Evolutionary conservation across 2,797 vertebrate species (phyloP).

Genomic region (Cetoscarus ocellatus): DNA sequence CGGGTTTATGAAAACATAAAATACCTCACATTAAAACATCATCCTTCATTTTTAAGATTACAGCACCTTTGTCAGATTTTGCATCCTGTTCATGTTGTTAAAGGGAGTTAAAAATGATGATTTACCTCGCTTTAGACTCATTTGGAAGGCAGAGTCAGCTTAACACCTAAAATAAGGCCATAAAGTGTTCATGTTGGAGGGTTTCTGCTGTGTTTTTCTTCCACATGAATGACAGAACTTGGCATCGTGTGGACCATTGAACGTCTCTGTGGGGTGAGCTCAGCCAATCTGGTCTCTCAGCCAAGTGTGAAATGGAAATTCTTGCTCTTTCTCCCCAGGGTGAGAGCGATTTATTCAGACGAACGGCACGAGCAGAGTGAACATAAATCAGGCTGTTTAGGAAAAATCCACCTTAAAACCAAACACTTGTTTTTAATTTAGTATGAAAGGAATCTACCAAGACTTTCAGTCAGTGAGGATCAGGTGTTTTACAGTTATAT

Average conservation of each 20-base stretch:
- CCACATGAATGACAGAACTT: constrained; percentile 36
- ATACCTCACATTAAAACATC: not conserved
- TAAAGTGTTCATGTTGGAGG: not conserved
- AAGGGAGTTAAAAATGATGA: constrained; percentile 4
- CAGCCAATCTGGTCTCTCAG: constrained; percentile 58
- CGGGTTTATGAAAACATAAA: not conserved
- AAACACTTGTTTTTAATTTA: constrained; percentile 8
- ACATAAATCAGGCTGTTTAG: not conserved
- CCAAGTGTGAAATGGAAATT: constrained; percentile 69
- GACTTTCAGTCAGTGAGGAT: constrained; percentile 4
- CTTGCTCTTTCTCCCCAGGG: constrained; percentile 50
- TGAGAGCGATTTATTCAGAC: constrained; percentile 28
- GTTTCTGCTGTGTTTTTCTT: constrained; percentile 21
- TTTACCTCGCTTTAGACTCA: constrained; percentile 20
- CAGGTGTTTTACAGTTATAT: constrained; percentile 1
- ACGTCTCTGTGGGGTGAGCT: constrained; percentile 30
- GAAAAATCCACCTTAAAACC: constrained; percentile 19
- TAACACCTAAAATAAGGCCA: not conserved
- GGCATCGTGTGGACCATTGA: constrained; percentile 46
- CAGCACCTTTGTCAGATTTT: constrained; percentile 5
- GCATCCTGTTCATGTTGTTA: constrained; percentile 1
- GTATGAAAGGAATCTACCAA: not conserved
- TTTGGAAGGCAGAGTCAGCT: not conserved
- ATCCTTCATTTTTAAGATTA: not conserved
- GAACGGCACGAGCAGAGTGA: constrained; percentile 25